These are phyloP conservation scores for Diploscapter pachys DNA, from an alignment of 1,140 invertebrate genomes.

Conservation along the genomic window DNA sequence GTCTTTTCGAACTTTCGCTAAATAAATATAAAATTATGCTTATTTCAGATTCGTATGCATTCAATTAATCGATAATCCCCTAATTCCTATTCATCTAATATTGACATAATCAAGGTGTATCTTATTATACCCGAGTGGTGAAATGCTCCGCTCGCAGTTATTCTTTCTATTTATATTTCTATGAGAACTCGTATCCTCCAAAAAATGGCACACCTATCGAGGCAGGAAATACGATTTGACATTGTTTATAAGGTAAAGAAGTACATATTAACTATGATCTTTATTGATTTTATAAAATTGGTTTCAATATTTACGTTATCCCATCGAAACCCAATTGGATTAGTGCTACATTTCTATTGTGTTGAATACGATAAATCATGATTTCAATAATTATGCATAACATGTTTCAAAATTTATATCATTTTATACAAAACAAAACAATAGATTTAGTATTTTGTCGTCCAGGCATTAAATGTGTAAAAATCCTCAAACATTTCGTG, in stretches of 20 bases:
- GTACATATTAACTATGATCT: background rate
- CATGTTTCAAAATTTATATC: background rate
- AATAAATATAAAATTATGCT: too few species aligned
- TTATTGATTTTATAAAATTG: background rate
- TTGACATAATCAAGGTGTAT: too few species aligned
- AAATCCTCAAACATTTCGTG: background rate
- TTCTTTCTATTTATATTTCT: too few species aligned
- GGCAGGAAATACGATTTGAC: conserved; percentile 35
- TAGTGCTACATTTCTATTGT: background rate
- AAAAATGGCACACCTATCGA: conserved; percentile 20
- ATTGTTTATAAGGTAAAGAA: conserved; percentile 18
- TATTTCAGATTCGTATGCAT: too few species aligned
- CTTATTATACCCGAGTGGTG: too few species aligned
- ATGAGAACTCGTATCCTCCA: too few species aligned
- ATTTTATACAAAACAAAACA: background rate
- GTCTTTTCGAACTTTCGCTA: too few species aligned
- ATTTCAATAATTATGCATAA: conserved; percentile 3
- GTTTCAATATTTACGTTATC: background rate
- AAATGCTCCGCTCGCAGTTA: too few species aligned
- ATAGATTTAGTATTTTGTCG: background rate
- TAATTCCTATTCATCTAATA: too few species aligned
- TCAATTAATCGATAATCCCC: too few species aligned
- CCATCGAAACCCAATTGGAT: background rate
- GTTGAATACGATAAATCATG: background rate
- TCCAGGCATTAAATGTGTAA: background rate